Base-by-base conservation (phyloP, 2,797 vertebrate species). In the Ciconia nigra region DNA sequence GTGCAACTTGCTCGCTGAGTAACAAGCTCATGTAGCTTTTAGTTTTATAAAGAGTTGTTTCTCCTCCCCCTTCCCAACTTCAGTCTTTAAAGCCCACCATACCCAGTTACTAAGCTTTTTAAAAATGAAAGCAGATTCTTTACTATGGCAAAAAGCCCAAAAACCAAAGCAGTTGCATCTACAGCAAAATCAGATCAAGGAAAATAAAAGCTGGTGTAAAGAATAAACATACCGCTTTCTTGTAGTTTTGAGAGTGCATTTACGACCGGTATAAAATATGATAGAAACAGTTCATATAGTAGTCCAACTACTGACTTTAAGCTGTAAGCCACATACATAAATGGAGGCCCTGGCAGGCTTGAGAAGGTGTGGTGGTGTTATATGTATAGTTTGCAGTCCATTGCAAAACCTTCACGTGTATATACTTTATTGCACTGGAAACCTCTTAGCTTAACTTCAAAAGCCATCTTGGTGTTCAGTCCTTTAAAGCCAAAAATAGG, bases 221-320 rank as follows among this genome's bases (percentile, higher is more conserved):
- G 98, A 98, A 98, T 98, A 98, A 99, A 99, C 99, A 99, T 99
- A 99, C 99, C 99, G 99, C 99, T 99, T 99, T 99, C 99, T 98
- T 99, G 99, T 98, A 98, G 99, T 99, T 99, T 98, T 99, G 99
- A 98, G 98, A 99, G 98, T 98, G 98, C 98, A 98, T 98, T 98
- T 99, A 98, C 98, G 98, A 98, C 98, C 98, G 98, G 98, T 98
- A 99, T 99, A 98, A 99, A 98, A 99, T 98, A 98, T 98, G 98
- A 99, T 97, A 99, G 98, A 98, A 99, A 99, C 98, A 99, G 99
- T 99, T 99, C 99, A 99, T 99, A 99, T 83, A 99, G 98, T 98
- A 99, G 99, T 99, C 99, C 99, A 99, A 98, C 98, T 99, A 99
- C 98, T 98, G 98, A 98, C 98, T 99, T 98, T 99, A 99, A 98